phyloP scores from a whole-genome alignment of 1,140 invertebrate genomes.

The Sipha flava region DNA sequence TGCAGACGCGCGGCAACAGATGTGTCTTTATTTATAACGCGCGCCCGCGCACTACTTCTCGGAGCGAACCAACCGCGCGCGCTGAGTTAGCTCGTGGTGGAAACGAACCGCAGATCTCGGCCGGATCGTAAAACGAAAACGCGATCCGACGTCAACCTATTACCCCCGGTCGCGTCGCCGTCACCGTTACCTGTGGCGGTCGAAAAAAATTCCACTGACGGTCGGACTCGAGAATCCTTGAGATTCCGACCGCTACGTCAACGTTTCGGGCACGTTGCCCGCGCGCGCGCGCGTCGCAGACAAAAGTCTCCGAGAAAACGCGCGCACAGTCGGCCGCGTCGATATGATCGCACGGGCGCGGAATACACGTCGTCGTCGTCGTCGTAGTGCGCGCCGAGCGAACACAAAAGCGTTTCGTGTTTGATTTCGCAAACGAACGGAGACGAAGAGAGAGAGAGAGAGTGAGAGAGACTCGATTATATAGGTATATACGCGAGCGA shows the following conservation, averaged over 20 bases:
- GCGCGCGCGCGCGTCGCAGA: background rate
- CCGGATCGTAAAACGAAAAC: too few relatives aligned
- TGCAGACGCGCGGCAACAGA: too few relatives aligned
- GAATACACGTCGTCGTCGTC: too few relatives aligned
- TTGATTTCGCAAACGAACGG: background rate
- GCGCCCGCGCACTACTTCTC: too few relatives aligned
- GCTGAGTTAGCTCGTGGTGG: too few relatives aligned
- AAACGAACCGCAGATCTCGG: too few relatives aligned
- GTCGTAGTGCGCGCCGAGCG: background rate
- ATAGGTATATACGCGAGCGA: too few relatives aligned
- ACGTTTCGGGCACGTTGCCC: constrained; percentile 19
- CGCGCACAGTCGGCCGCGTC: background rate
- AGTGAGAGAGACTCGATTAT: too few relatives aligned
- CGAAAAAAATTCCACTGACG: background rate
- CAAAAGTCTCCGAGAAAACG: background rate
- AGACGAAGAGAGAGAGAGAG: too few relatives aligned
- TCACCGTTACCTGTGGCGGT: background rate
- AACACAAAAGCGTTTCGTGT: background rate
- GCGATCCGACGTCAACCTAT: background rate
- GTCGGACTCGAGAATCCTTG: constrained; percentile 9
- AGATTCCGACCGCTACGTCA: background rate
- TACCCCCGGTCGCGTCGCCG: background rate
- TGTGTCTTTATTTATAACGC: too few relatives aligned
- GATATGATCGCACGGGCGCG: background rate
- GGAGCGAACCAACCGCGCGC: too few relatives aligned